Percentiles rank a stretch among this genome's conserved stretches.
These are phyloP conservation scores for Prochilodus magdalenae DNA, from an alignment of 2,113 vertebrate genomes.

Conservation along the genomic window DNA sequence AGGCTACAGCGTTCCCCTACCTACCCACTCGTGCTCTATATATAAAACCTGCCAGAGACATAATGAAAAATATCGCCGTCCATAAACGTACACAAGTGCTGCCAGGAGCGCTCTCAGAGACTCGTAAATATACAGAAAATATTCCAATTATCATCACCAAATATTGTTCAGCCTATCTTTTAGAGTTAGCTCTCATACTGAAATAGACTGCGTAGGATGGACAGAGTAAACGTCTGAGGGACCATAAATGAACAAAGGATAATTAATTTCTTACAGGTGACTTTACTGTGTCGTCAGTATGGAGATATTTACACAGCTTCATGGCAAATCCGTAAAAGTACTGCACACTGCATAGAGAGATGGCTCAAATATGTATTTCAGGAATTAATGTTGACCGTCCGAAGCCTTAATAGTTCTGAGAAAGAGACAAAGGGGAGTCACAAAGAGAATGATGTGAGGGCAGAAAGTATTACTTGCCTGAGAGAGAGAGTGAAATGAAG, in stretches of 20 bases:
- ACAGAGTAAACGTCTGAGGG: not conserved
- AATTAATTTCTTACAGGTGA: not conserved
- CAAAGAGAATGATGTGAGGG: not conserved
- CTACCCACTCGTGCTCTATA: constrained; percentile 74
- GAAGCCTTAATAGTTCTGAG: not conserved
- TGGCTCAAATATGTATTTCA: not conserved
- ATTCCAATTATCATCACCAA: not conserved
- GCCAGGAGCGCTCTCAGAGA: not conserved
- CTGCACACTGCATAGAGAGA: not conserved
- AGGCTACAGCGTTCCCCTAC: constrained; percentile 68
- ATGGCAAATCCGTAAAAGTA: not conserved
- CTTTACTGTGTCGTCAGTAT: not conserved
- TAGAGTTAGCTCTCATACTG: not conserved
- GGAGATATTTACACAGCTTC: not conserved
- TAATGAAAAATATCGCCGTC: constrained; percentile 76
- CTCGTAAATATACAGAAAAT: not conserved
- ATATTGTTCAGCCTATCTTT: not conserved
- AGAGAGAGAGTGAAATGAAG: not conserved
- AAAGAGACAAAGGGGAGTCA: not conserved
- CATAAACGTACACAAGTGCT: constrained; percentile 38
- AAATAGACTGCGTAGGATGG: not conserved
- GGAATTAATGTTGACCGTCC: not conserved
- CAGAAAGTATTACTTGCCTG: not conserved
- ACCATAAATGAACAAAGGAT: not conserved
- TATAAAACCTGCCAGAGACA: constrained; percentile 74